A percentile compares a stretch with the other conserved stretches of the same genome.
phyloP scores from a whole-genome alignment of 1,140 invertebrate species.

The Drosophila sturtevanti region DNA sequence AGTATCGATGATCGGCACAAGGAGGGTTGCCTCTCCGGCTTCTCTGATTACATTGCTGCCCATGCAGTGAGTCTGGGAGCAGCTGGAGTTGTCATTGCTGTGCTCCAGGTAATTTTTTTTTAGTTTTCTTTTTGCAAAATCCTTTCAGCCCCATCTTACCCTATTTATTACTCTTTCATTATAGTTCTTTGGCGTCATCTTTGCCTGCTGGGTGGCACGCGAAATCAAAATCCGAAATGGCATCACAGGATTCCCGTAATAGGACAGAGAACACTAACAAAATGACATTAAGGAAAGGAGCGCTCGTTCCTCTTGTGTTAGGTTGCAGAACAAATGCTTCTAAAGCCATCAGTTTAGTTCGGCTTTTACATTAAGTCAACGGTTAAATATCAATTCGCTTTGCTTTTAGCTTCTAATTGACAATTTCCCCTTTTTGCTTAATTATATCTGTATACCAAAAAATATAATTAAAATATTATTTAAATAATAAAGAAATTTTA shows the following conservation, averaged over 20 bases:
- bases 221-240: conserved; percentile 81
- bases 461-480: background rate
- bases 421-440: background rate
- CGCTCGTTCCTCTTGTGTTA: background rate
- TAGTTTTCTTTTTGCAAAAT: background rate
- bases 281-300: background rate
- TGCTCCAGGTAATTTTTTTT: conserved; percentile 86
- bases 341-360: background rate
- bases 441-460: background rate
- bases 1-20: conserved; percentile 20
- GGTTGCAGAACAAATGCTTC: conserved; percentile 1
- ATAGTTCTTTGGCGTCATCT: conserved; percentile 83
- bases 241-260: conserved; percentile 68
- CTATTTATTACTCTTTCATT: conserved; percentile 20
- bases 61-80: conserved; percentile 89
- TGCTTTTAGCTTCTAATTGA: conserved; percentile 11
- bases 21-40: conserved; percentile 85
- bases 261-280: background rate
- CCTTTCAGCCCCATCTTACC: background rate
- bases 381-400: conserved; percentile 18
- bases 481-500: conserved; percentile 8
- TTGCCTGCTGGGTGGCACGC: conserved; percentile 82
- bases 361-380: conserved; percentile 36
- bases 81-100: conserved; percentile 89
- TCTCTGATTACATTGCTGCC: conserved; percentile 85